Percentiles rank a stretch among this genome's conserved stretches.
These are phyloP conservation scores for Sylvia borin DNA, from an alignment of 2,797 vertebrate genomes.

Conservation along the genomic window DNA sequence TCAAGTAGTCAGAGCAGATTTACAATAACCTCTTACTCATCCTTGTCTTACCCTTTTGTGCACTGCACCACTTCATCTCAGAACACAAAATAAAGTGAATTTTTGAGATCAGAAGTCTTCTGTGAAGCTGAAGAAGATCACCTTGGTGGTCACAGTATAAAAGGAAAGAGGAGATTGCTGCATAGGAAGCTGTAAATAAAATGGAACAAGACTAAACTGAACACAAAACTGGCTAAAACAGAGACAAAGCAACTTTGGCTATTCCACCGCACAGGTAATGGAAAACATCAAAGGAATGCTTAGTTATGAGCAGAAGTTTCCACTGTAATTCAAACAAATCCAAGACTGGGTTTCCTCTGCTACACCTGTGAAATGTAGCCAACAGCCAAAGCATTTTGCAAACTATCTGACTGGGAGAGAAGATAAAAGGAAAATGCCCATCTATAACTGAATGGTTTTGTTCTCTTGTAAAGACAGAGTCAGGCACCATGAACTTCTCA, in stretches of 20 bases:
- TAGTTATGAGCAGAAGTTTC: background rate
- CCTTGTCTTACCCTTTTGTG: background rate
- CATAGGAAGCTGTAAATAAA: background rate
- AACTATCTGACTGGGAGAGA: background rate
- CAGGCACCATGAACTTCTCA: background rate
- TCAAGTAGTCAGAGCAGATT: background rate
- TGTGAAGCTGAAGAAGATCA: background rate
- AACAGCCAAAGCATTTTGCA: background rate
- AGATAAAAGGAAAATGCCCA: too few species aligned
- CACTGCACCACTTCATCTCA: rapidly evolving
- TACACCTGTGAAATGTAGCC: background rate
- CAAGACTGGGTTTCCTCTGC: rapidly evolving
- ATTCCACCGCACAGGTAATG: background rate
- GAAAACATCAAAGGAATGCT: background rate
- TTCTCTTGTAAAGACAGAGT: background rate
- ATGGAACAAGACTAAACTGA: rapidly evolving
- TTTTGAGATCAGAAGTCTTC: background rate
- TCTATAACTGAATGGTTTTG: background rate
- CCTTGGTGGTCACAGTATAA: background rate
- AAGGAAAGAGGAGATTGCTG: background rate
- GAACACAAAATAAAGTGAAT: background rate
- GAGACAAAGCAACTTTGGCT: background rate
- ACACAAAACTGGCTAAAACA: background rate
- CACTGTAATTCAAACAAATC: background rate
- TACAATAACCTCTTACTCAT: background rate